Base-by-base conservation (phyloP, 2,113 vertebrate genomes). In the Diglossa brunneiventris region DNA sequence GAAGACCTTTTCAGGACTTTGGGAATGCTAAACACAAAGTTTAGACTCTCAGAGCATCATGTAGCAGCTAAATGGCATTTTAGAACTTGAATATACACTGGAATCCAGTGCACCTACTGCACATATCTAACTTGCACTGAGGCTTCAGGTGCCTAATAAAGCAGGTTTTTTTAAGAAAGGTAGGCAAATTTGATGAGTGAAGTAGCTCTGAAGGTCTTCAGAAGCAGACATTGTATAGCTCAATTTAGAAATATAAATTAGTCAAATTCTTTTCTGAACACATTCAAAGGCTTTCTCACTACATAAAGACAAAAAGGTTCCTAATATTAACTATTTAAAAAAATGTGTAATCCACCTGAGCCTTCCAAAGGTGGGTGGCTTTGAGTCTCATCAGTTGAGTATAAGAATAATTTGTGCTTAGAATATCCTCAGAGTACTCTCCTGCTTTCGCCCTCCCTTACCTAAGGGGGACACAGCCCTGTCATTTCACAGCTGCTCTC, bases 131-230 rank as follows among this genome's bases (percentile, higher is more conserved):
- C 83, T 67, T 72, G 76, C 61, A 87, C 56, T 78, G 78, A 67
- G 17, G 50, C 33, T 92, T 93, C 68, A 74, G 76, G 47, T 67
- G 67, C 23, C 46, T 96, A 93, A 95, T 88, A 85, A 93, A 95
- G 76, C 52, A 95, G 82, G 42, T 56, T 93, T 86, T 95, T 73
- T 83, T 69, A 97, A 96, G 86, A 95, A 94, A 95, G 86, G 96
- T 86, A 96, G 80, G 95, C 96, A 97, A 97, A 95, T 97, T 70
- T 74, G 76, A 78, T 79, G 84, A 87, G 61, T 44, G n/a, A 94
- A 83, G 61, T 23, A 92, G 68, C 52, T 93, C 86, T 89, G 68
- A 93, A 94, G 73, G 47, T 44, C 52, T 87, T 89, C 69, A 90
- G 86, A 96, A 89, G 86, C 68, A 97, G 83, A 96, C 83, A 74